phyloP scores from a whole-genome alignment of 2,113 vertebrate genomes.

The Lycaon pictus region DNA sequence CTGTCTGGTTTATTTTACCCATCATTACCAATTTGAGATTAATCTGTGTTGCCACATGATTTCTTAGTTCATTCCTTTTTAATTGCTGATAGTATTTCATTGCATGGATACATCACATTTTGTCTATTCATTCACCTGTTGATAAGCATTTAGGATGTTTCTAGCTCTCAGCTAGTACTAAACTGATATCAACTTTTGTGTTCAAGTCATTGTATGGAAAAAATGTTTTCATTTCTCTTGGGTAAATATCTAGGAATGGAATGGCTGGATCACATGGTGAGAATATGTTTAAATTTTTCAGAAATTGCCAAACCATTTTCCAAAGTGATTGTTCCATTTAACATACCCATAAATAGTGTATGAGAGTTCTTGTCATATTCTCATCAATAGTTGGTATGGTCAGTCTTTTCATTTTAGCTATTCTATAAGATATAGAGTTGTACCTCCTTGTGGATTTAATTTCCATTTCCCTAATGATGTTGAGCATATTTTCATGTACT shows the following conservation, averaged over 20 bases:
- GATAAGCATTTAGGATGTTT: background rate
- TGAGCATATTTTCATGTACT: background rate
- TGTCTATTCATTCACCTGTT: background rate
- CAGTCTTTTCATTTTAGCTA: background rate
- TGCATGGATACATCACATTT: background rate
- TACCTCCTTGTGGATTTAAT: background rate
- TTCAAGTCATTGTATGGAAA: background rate
- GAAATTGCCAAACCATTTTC: background rate
- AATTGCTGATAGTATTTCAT: background rate
- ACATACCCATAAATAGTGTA: background rate
- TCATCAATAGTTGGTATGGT: background rate
- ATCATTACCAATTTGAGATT: background rate
- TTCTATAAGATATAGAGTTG: background rate
- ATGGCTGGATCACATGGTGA: background rate
- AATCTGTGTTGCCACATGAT: background rate
- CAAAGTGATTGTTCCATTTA: background rate
- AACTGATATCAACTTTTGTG: background rate
- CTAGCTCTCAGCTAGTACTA: background rate
- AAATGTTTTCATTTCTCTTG: background rate
- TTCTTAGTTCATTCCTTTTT: background rate
- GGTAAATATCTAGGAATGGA: background rate
- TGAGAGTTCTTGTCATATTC: background rate
- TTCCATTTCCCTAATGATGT: background rate
- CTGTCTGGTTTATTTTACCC: background rate
- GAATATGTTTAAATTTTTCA: background rate